Evolutionary conservation across 2,113 vertebrate species (phyloP).

Genomic region (Anarrhichthys ocellatus): DNA sequence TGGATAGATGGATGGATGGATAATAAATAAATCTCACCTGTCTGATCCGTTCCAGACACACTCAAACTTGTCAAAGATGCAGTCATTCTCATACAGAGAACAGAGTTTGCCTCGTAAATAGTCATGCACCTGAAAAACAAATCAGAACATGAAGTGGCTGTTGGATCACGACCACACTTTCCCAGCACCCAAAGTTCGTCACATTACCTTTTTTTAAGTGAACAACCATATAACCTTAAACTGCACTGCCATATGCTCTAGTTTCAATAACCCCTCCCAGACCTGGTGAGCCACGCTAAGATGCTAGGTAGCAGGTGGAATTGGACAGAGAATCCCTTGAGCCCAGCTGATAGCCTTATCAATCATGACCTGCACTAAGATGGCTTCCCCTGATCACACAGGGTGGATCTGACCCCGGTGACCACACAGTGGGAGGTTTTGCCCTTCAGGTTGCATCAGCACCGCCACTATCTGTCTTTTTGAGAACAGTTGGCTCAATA

Average conservation of each 20-base stretch:
- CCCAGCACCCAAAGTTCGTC: slow-evolving; percentile 1
- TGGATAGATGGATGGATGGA: background rate
- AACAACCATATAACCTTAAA: slow-evolving; percentile 28
- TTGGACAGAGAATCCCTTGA: slow-evolving; percentile 64
- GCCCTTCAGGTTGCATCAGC: slow-evolving; percentile 57
- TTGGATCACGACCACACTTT: slow-evolving; percentile 12
- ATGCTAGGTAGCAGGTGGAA: slow-evolving; percentile 64
- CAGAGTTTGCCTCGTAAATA: slow-evolving; percentile 96
- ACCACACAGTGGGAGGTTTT: slow-evolving; percentile 71
- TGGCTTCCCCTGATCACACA: slow-evolving; percentile 61
- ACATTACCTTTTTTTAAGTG: background rate
- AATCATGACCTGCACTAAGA: slow-evolving; percentile 69
- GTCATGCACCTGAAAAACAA: slow-evolving; percentile 90
- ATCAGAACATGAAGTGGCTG: background rate
- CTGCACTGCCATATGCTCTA: slow-evolving; percentile 60
- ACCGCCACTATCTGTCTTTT: slow-evolving; percentile 60
- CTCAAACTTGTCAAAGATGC: slow-evolving; percentile 99
- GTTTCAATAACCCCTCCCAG: slow-evolving; percentile 66
- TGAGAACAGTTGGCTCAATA: slow-evolving; percentile 61
- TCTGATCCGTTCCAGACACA: slow-evolving; percentile 98
- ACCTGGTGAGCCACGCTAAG: slow-evolving; percentile 62
- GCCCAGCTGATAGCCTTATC: slow-evolving; percentile 68
- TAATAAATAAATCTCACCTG: slow-evolving; percentile 85
- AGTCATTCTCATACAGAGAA: slow-evolving; percentile 97
- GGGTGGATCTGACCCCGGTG: slow-evolving; percentile 60